phyloP scores from a whole-genome alignment of 2,797 vertebrate species.

The Sarcoramphus papa region DNA sequence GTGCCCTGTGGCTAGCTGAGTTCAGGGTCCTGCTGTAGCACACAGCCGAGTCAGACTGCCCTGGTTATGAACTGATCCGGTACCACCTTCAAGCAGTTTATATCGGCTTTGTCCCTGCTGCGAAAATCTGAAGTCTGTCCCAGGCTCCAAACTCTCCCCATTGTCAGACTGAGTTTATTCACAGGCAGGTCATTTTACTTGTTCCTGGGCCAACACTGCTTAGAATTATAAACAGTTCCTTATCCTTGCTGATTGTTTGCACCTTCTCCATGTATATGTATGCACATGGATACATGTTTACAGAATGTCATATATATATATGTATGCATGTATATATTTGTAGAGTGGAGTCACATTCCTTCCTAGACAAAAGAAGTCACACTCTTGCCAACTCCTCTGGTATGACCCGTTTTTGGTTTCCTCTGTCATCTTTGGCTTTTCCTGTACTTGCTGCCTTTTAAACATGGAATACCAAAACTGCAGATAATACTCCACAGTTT shows the following conservation, averaged over 20 bases:
- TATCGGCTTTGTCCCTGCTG: neutral
- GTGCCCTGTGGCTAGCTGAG: neutral
- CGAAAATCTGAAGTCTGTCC: neutral
- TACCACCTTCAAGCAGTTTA: neutral
- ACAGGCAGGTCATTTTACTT: neutral
- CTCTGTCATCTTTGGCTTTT: neutral
- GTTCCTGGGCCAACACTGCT: neutral
- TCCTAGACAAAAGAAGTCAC: neutral
- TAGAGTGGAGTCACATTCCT: neutral
- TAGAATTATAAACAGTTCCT: neutral
- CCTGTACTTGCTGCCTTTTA: neutral
- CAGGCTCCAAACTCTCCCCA: neutral
- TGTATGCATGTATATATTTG: neutral
- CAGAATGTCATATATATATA: rapidly evolving
- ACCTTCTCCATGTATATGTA: neutral
- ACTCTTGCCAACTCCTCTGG: neutral
- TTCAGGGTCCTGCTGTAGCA: neutral
- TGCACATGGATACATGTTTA: neutral
- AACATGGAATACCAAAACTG: neutral
- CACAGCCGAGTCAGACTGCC: neutral
- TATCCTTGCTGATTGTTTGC: neutral
- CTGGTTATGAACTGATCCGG: neutral
- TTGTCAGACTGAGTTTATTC: neutral
- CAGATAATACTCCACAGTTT: neutral
- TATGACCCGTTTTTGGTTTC: rapidly evolving